These are phyloP conservation scores for Amphipyra berbera DNA, from an alignment of 2,888 invertebrate species.

Conservation along the genomic window DNA sequence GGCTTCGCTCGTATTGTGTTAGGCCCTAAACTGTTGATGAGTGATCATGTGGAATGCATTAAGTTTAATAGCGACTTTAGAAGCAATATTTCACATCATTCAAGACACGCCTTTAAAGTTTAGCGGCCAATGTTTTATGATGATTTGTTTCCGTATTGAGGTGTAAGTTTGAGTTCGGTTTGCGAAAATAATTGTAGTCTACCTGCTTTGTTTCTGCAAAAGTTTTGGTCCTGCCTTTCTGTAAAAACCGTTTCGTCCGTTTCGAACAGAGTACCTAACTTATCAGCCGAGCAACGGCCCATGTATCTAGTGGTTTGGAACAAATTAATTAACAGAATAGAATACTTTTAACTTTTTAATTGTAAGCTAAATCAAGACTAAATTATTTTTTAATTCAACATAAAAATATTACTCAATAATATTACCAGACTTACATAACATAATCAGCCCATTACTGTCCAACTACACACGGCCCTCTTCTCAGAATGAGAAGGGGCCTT, in stretches of 20 bases:
- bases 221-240: neutral
- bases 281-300: too few relatives aligned
- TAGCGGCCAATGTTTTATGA: constrained; percentile 85
- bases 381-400: too few relatives aligned
- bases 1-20: constrained; percentile 84
- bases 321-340: too few relatives aligned
- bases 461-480: too few relatives aligned
- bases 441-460: too few relatives aligned
- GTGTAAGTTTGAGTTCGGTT: constrained; percentile 59
- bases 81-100: constrained; percentile 88
- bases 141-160: constrained; percentile 88
- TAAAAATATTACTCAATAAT: too few relatives aligned
- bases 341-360: too few relatives aligned
- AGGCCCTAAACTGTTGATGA: constrained; percentile 88
- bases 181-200: constrained; percentile 13
- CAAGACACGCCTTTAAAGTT: constrained; percentile 80
- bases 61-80: constrained; percentile 87
- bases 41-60: constrained; percentile 87
- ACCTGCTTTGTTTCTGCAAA: constrained; percentile 8
- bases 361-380: too few relatives aligned
- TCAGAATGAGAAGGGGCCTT: too few relatives aligned
- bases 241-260: neutral
- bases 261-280: too few relatives aligned
- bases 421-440: too few relatives aligned
- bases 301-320: too few relatives aligned